Percentiles rank a stretch among this genome's conserved stretches.
Evolutionary conservation across 2,888 invertebrate species (phyloP).

Genomic region (Tribolium freemani): DNA sequence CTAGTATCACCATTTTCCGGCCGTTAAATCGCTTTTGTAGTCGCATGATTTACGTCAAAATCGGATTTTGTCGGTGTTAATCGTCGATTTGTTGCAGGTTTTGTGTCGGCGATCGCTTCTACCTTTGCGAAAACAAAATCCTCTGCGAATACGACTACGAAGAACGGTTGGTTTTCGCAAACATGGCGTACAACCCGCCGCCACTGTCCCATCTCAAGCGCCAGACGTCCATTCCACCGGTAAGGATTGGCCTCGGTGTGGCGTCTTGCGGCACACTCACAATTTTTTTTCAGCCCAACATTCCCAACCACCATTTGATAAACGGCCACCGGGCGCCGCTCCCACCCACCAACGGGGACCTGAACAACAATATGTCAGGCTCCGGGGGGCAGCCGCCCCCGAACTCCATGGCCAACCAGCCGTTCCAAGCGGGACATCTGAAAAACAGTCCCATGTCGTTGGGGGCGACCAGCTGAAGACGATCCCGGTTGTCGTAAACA

Average conservation of each 20-base stretch:
- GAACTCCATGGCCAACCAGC: conserved; percentile 66
- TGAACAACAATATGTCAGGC: conserved; percentile 79
- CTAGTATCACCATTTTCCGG: conserved; percentile 58
- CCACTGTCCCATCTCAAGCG: conserved; percentile 85
- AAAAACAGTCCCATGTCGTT: conserved; percentile 70
- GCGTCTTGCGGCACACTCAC: neutral
- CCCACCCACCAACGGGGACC: conserved; percentile 72
- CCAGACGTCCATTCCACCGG: conserved; percentile 77
- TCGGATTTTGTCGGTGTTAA: conserved; percentile 50
- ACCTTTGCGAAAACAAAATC: conserved; percentile 97
- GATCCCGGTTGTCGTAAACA: conserved; percentile 62
- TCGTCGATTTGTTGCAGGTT: conserved; percentile 78
- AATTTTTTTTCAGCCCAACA: conserved; percentile 60
- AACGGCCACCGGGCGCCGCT: conserved; percentile 68
- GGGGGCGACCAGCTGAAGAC: conserved; percentile 77
- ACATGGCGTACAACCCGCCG: conserved; percentile 92
- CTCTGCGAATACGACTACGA: conserved; percentile 98
- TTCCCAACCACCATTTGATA: conserved; percentile 68
- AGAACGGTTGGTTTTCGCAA: conserved; percentile 94
- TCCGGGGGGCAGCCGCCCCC: conserved; percentile 66
- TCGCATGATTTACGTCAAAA: conserved; percentile 60
- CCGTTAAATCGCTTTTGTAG: conserved; percentile 62
- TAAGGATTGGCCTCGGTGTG: conserved; percentile 62
- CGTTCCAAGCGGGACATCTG: conserved; percentile 69
- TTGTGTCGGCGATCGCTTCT: conserved; percentile 97